Conservation (phyloP, 2,888 invertebrate genomes). For the Xestoiulus laeticollis region DNA sequence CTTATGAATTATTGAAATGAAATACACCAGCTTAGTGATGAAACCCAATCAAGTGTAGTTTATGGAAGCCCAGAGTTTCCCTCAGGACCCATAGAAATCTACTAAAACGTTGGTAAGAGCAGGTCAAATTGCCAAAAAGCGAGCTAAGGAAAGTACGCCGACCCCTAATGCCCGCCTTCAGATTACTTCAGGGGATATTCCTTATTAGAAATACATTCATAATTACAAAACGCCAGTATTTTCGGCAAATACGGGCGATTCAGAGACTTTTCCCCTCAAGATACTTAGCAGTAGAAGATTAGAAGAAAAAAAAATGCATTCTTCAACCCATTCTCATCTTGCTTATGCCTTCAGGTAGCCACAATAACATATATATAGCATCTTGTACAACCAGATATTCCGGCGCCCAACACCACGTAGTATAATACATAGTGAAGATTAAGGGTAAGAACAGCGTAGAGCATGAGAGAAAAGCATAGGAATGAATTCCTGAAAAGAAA, state of each 20-base stretch:
- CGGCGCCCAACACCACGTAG: too few relatives aligned
- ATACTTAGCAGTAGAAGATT: not conserved
- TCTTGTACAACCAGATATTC: too few relatives aligned
- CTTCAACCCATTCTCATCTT: not conserved
- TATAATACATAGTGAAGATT: too few relatives aligned
- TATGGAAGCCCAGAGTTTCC: slow-evolving; percentile 42
- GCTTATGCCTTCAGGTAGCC: too few relatives aligned
- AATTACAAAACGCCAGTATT: not conserved
- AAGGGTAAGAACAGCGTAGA: too few relatives aligned
- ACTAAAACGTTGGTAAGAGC: slow-evolving; percentile 7
- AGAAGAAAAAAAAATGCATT: not conserved
- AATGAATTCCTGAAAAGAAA: too few relatives aligned
- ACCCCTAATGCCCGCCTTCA: not conserved
- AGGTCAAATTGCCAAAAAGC: slow-evolving; percentile 26
- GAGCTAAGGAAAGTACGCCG: not conserved
- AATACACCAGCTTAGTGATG: slow-evolving; percentile 40
- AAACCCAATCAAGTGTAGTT: slow-evolving; percentile 45
- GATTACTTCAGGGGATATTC: slow-evolving; percentile 19
- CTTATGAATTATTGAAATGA: slow-evolving; percentile 42
- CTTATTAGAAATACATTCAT: slow-evolving; percentile 6
- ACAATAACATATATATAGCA: too few relatives aligned
- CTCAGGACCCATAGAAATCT: slow-evolving; percentile 20
- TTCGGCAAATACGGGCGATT: not conserved
- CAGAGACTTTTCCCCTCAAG: not conserved
- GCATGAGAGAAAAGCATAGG: too few relatives aligned